These are phyloP conservation scores for Brachyopa scutellaris DNA, from an alignment of 2,888 invertebrate species.

Conservation along the genomic window DNA sequence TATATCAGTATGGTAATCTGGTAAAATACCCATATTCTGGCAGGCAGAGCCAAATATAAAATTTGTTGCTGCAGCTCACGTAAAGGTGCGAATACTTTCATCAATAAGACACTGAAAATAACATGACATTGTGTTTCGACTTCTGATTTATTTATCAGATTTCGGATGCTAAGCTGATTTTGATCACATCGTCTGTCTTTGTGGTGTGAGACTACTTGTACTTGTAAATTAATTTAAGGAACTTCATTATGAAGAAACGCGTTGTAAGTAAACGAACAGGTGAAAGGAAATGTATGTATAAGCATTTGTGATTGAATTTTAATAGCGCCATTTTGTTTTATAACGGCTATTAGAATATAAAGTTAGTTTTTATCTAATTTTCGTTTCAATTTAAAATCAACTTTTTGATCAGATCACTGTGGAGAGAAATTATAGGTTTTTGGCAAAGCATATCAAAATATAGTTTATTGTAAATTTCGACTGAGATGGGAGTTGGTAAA, in stretches of 20 bases:
- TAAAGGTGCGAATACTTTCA: conserved; percentile 41
- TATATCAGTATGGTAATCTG: too few relatives aligned
- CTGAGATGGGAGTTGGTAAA: too few relatives aligned
- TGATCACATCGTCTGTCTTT: background rate
- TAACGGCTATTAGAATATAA: background rate
- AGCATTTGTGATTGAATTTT: background rate
- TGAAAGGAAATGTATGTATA: conserved; percentile 3
- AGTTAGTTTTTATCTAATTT: background rate
- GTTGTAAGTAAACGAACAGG: background rate
- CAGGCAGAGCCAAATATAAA: background rate
- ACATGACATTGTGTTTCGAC: background rate
- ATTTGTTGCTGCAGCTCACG: background rate
- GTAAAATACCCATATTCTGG: too few relatives aligned
- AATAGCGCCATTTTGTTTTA: background rate
- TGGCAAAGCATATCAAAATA: too few relatives aligned
- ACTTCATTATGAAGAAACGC: too few relatives aligned
- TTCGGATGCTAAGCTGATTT: conserved; percentile 23
- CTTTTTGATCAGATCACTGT: too few relatives aligned
- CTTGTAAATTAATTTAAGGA: background rate
- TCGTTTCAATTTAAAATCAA: background rate
- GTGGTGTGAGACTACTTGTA: background rate
- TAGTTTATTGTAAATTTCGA: too few relatives aligned
- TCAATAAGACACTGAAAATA: background rate
- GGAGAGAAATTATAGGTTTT: too few relatives aligned
- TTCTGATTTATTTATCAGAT: conserved; percentile 37